Base-by-base conservation (phyloP, 2,113 vertebrate genomes). In the Trogon surrucura region DNA sequence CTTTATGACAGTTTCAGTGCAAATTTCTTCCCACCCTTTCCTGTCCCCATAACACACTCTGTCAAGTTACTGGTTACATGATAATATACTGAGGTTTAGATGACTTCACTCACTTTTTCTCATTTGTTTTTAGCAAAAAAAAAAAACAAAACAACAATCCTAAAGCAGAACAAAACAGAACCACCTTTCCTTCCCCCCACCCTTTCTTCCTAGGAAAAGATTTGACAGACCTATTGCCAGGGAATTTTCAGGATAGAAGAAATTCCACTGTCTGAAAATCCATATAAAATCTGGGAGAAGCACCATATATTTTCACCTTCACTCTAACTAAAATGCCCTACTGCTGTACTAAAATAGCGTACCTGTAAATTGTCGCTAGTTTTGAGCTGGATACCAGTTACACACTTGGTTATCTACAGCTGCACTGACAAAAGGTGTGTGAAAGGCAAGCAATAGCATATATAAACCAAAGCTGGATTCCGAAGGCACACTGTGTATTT, bases 151-250 rank as follows among this genome's bases (percentile, higher is more conserved):
- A 13, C 17, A 11, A 5, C 5, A 12, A 50, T 21, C 60, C 27
- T 25, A 44, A 17, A 20, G 9, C 47, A 48, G 20, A 48, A 48
- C 18, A 48, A 48, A 48, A 18, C 47, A 61, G 10, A 83, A 58
- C 7, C 36, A 22, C 2, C 1, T 2, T 9, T 6, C 19, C 8
- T 3, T 7, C 21, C 14, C 4, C 7, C 2, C 29, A 6, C 2
- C 9, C 9, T 41, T 54, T 69, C 7, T 27, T 88, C 16, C 50
- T 30, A 10, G 34, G 44, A 67, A 56, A 41, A 69, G 4, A n/a
- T 54, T 51, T 27, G 23, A 73, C 15, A 56, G 5, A 27, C 0
- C 5, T 23, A 10, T 22, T 62, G 25, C 13, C 62, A 53, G 56
- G 19, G 66, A 74, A 93, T 75, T 72, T 64, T 56, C 18, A 54